phyloP scores from a whole-genome alignment of 2,888 invertebrate genomes.

The Mesodorylaimus sp. region DNA sequence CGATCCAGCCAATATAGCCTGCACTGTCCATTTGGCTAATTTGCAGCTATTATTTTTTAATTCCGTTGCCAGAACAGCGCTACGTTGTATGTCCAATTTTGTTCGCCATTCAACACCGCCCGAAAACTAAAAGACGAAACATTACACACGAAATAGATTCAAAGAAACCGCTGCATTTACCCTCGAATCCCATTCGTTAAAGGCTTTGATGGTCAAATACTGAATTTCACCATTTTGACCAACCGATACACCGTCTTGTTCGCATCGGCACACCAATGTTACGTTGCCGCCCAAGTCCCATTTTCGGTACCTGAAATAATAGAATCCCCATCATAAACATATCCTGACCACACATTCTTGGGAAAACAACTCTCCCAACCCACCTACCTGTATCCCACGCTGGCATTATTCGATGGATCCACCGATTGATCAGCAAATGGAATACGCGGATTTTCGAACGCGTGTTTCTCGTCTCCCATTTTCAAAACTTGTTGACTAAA shows the following conservation, averaged over 20 bases:
- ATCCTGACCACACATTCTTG: not conserved
- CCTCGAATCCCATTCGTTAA: constrained; percentile 98
- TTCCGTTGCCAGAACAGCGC: constrained; percentile 93
- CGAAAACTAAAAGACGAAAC: constrained; percentile 41
- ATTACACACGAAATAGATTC: not conserved
- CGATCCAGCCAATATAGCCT: constrained; percentile 75
- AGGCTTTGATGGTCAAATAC: constrained; percentile 80
- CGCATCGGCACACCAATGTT: constrained; percentile 67
- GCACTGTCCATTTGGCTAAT: constrained; percentile 95
- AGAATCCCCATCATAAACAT: not conserved
- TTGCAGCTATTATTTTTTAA: constrained; percentile 98
- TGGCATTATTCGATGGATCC: constrained; percentile 47
- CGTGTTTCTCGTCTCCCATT: constrained; percentile 57
- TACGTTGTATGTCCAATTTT: constrained; percentile 87
- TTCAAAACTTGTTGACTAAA: constrained; percentile 84
- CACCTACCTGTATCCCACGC: constrained; percentile 62
- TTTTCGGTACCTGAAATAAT: constrained; percentile 52
- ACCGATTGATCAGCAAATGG: constrained; percentile 67
- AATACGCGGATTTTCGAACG: constrained; percentile 76
- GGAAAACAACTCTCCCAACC: not conserved
- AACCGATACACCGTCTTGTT: constrained; percentile 76
- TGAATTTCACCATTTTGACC: constrained; percentile 54
- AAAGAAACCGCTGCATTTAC: constrained; percentile 25
- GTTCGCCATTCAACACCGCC: constrained; percentile 97
- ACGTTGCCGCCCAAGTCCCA: constrained; percentile 64